Percentiles rank a stretch among this genome's conserved stretches.
Evolutionary conservation across 1,140 invertebrate species (phyloP).

Genomic region (Diachasma alloeum): DNA sequence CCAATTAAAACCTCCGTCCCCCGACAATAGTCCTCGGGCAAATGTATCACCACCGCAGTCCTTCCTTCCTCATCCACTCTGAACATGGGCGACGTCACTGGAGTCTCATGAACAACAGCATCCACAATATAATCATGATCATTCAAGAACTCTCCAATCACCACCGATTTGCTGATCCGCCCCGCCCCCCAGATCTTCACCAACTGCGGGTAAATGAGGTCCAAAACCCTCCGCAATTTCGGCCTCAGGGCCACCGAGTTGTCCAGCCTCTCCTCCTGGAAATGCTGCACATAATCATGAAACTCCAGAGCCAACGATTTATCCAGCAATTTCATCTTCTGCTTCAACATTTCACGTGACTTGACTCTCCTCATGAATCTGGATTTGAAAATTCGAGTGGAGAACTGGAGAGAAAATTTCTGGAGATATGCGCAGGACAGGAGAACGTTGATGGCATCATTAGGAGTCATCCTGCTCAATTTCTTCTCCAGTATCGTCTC

Average conservation of each 20-base stretch:
- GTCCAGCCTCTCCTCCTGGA: slow-evolving; percentile 61
- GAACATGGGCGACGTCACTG: slow-evolving; percentile 50
- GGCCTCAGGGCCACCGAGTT: slow-evolving; percentile 52
- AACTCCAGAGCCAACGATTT: slow-evolving; percentile 73
- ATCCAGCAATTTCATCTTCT: slow-evolving; percentile 72
- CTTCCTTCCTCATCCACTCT: slow-evolving; percentile 50
- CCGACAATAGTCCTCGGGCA: slow-evolving; percentile 74
- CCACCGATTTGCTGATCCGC: slow-evolving; percentile 63
- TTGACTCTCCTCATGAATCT: slow-evolving; percentile 70
- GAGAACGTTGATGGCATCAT: slow-evolving; percentile 70
- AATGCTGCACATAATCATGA: slow-evolving; percentile 56
- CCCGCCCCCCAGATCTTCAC: slow-evolving; percentile 58
- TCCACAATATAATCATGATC: slow-evolving; percentile 72
- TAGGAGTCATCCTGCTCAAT: slow-evolving; percentile 69
- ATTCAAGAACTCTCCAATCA: slow-evolving; percentile 66
- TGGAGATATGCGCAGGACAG: slow-evolving; percentile 73
- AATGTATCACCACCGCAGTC: slow-evolving; percentile 70
- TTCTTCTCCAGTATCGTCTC: slow-evolving; percentile 69
- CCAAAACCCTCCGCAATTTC: slow-evolving; percentile 66
- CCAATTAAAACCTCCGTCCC: slow-evolving; percentile 68
- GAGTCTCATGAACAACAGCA: slow-evolving; percentile 67
- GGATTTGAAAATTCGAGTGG: slow-evolving; percentile 70
- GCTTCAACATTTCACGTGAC: slow-evolving; percentile 46
- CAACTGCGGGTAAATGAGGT: slow-evolving; percentile 47
- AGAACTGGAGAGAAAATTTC: slow-evolving; percentile 72